Conservation (phyloP, 1,140 invertebrate species). For the Trissolcus basalis region DNA sequence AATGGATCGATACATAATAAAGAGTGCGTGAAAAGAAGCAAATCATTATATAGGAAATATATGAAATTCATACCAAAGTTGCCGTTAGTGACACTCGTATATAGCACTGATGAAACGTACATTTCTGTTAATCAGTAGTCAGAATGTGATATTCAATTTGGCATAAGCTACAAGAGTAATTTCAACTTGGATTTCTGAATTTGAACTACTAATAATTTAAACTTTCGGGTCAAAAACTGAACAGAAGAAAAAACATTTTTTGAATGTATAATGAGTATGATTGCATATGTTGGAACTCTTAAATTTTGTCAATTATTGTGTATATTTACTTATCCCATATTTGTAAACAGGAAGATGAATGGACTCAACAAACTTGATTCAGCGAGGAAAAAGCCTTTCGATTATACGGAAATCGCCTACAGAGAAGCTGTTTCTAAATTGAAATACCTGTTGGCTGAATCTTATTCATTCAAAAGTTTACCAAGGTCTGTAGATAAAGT, state of each 20-base stretch:
- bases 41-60: constrained; percentile 1
- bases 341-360: constrained; percentile 31
- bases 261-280: too few relatives aligned
- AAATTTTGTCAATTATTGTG: too few relatives aligned
- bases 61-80: constrained; percentile 2
- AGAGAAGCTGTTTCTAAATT: constrained; percentile 87
- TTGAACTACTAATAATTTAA: constrained; percentile 2
- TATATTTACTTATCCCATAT: too few relatives aligned
- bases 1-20: constrained; percentile 22
- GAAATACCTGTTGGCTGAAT: constrained; percentile 84
- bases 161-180: neutral
- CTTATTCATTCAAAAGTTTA: constrained; percentile 79
- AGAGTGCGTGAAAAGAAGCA: constrained; percentile 10
- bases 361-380: constrained; percentile 64
- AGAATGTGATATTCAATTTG: too few relatives aligned
- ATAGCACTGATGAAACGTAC: too few relatives aligned
- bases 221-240: too few relatives aligned
- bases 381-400: constrained; percentile 77
- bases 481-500: constrained; percentile 60
- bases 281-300: too few relatives aligned
- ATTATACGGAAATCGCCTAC: constrained; percentile 88
- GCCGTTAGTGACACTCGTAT: too few relatives aligned
- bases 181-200: too few relatives aligned
- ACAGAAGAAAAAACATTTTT: too few relatives aligned
- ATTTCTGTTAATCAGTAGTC: too few relatives aligned